Percentiles rank a stretch among this genome's conserved stretches.
Conservation (phyloP, 1,140 invertebrate genomes). For the Alviniconcha marisindica region DNA sequence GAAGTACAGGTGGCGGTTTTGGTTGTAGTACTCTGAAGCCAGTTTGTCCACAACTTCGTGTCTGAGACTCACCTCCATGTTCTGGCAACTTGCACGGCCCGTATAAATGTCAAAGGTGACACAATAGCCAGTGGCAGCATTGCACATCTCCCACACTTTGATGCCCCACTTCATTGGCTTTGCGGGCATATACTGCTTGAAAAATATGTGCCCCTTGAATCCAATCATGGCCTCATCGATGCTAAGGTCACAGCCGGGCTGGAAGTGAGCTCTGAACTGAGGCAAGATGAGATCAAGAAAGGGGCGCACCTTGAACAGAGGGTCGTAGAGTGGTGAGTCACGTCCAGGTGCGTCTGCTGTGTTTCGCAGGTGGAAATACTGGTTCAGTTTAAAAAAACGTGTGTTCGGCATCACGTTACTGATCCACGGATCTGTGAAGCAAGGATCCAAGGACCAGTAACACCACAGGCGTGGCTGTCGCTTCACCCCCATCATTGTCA, state of each 20-base stretch:
- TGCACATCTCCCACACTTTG: conserved; percentile 70
- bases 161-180: conserved; percentile 53
- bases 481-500: background rate
- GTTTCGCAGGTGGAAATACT: background rate
- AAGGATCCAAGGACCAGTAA: background rate
- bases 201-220: conserved; percentile 37
- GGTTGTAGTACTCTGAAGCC: background rate
- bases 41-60: background rate
- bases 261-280: conserved; percentile 30
- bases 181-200: conserved; percentile 47
- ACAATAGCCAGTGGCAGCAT: conserved; percentile 33
- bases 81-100: background rate
- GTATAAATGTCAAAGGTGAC: background rate
- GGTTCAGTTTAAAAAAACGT: background rate
- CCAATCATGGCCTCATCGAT: conserved; percentile 33
- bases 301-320: conserved; percentile 13
- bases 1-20: background rate
- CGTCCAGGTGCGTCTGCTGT: background rate
- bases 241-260: conserved; percentile 37
- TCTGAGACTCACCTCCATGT: background rate
- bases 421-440: background rate
- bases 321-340: background rate
- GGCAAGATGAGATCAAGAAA: background rate
- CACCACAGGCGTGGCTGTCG: background rate
- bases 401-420: conserved; percentile 1